Evolutionary conservation across 2,888 invertebrate genomes (phyloP).

Genomic region (Papilio elwesi): DNA sequence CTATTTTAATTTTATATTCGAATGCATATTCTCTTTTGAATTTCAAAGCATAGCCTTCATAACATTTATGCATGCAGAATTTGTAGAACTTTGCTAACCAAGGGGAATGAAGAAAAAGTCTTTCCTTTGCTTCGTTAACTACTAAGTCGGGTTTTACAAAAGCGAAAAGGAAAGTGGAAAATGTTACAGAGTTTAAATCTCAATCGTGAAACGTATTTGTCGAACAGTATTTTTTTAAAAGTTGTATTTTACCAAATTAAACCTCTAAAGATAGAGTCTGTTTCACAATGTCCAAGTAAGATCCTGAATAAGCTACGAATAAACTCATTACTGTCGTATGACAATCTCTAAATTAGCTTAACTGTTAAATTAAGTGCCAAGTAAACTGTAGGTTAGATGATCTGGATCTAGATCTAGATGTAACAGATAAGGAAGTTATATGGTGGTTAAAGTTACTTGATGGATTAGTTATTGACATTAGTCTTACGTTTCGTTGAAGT

Average conservation of each 20-base stretch:
- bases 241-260: background rate
- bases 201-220: background rate
- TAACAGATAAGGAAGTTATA: too few relatives aligned
- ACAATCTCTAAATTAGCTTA: too few relatives aligned
- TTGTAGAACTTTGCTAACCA: conserved; percentile 22
- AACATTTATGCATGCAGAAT: conserved; percentile 19
- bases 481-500: too few relatives aligned
- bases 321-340: too few relatives aligned
- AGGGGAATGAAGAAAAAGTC: conserved; percentile 24
- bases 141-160: conserved; percentile 12
- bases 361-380: too few relatives aligned
- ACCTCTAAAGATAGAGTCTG: background rate
- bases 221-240: background rate
- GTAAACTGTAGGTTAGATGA: too few relatives aligned
- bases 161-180: conserved; percentile 4
- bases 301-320: too few relatives aligned
- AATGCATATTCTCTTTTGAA: conserved; percentile 12
- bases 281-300: too few relatives aligned
- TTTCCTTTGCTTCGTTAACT: conserved; percentile 28
- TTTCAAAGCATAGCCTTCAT: conserved; percentile 17
- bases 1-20: background rate
- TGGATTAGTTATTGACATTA: too few relatives aligned
- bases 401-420: too few relatives aligned
- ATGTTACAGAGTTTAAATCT: background rate
- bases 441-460: too few relatives aligned